These are phyloP conservation scores for Caenorhabditis drosophilae DNA, from an alignment of 2,888 invertebrate species.

Conservation along the genomic window DNA sequence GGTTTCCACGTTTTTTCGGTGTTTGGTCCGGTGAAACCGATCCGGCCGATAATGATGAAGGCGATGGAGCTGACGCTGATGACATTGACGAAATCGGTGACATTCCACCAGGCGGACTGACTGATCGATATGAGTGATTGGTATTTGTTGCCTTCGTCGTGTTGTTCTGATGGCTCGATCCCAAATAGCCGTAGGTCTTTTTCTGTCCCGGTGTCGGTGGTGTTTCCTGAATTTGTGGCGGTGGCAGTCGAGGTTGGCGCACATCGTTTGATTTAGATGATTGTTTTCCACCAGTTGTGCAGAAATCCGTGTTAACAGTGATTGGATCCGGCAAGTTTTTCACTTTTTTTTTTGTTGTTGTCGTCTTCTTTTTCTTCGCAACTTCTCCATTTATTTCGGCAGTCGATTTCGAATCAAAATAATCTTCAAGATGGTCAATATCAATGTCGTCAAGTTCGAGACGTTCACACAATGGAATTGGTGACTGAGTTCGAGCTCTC, in stretches of 20 bases:
- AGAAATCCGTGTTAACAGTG: constrained; percentile 31
- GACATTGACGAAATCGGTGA: constrained; percentile 50
- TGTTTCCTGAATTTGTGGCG: constrained; percentile 49
- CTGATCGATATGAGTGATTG: no score
- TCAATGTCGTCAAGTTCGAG: constrained; percentile 31
- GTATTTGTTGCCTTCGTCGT: constrained; percentile 22
- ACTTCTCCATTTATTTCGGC: constrained; percentile 21
- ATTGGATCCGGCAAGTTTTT: constrained; percentile 32
- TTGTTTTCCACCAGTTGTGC: constrained; percentile 25
- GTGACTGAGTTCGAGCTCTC: constrained; percentile 42
- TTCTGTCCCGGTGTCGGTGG: constrained; percentile 46
- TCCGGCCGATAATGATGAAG: constrained; percentile 49
- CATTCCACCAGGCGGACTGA: constrained; percentile 37
- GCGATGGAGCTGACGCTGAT: constrained; percentile 47
- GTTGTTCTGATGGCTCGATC: no score
- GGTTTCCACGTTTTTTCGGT: constrained; percentile 25
- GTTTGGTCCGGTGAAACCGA: constrained; percentile 40
- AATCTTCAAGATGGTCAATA: constrained; percentile 30
- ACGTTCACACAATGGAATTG: constrained; percentile 35
- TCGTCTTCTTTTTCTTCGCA: constrained; percentile 19
- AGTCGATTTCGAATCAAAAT: no score
- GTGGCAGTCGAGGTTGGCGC: no score
- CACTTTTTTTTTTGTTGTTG: constrained; percentile 5
- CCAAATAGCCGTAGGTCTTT: constrained; percentile 33
- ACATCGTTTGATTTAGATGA: constrained; percentile 10